These are phyloP conservation scores for Hirtodrosophila trivittata DNA, from an alignment of 2,888 invertebrate genomes.

Conservation along the genomic window DNA sequence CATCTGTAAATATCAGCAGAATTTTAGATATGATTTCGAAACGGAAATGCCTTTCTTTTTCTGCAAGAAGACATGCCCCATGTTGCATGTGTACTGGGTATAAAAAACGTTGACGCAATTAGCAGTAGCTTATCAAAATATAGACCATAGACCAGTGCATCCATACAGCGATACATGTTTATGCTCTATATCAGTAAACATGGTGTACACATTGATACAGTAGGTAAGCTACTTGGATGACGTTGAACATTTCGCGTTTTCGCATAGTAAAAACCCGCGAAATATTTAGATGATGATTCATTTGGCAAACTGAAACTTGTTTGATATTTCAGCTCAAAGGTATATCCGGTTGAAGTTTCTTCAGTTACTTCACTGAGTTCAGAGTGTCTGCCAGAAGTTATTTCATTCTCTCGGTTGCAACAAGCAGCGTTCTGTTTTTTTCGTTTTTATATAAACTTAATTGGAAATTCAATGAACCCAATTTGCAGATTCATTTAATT, in stretches of 20 bases:
- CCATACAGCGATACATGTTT: too few relatives aligned
- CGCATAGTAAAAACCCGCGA: not conserved
- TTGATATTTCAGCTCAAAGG: not conserved
- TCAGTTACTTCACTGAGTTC: not conserved
- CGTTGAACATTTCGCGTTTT: not conserved
- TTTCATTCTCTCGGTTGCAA: slow-evolving; percentile 5
- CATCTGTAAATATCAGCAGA: too few relatives aligned
- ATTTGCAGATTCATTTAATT: slow-evolving; percentile 1
- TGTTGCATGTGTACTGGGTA: too few relatives aligned
- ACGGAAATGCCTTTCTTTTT: too few relatives aligned
- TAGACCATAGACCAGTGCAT: not conserved
- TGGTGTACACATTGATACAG: too few relatives aligned
- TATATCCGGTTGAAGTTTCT: slow-evolving; percentile 2
- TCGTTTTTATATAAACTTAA: not conserved
- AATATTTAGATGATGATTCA: not conserved
- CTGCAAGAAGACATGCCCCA: too few relatives aligned
- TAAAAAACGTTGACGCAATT: slow-evolving; percentile 12
- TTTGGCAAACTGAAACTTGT: not conserved
- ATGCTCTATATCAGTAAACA: too few relatives aligned
- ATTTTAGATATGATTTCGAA: too few relatives aligned
- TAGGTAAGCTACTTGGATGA: too few relatives aligned
- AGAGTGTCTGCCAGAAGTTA: not conserved
- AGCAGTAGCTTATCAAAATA: slow-evolving; percentile 25
- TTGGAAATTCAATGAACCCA: slow-evolving; percentile 7
- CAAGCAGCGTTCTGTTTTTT: not conserved